phyloP scores from a whole-genome alignment of 2,113 vertebrate genomes.

The Oceanodroma tethys region DNA sequence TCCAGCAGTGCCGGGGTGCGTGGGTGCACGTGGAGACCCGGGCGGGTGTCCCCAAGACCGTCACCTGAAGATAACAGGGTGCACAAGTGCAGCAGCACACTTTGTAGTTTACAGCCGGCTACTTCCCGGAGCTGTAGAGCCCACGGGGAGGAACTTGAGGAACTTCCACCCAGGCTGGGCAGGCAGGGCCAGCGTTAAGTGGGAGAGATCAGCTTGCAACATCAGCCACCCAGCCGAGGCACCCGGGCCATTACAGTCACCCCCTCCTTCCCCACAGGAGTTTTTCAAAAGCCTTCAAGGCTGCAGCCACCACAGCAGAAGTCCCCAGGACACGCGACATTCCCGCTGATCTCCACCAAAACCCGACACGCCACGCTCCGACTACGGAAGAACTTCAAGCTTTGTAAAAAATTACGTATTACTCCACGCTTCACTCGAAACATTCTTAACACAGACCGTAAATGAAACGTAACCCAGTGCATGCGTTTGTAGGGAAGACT shows the following conservation, averaged over 20 bases:
- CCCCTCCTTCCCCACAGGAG: not conserved
- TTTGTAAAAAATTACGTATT: not conserved
- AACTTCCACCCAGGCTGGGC: not conserved
- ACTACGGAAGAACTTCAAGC: not conserved
- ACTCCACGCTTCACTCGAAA: not conserved
- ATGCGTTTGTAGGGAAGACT: not conserved
- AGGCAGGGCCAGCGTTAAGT: not conserved
- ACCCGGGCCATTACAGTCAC: not conserved
- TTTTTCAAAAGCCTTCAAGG: not conserved
- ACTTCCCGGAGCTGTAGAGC: not conserved
- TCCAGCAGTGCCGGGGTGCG: not conserved
- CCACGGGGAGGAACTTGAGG: fast-evolving
- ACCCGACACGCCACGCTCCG: fast-evolving
- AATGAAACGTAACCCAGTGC: not conserved
- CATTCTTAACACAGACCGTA: not conserved
- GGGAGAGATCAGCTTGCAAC: not conserved
- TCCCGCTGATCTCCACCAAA: not conserved
- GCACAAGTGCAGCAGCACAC: not conserved
- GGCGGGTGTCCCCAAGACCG: fast-evolving
- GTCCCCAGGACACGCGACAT: not conserved
- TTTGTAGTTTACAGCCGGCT: not conserved
- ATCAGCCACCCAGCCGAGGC: fast-evolving
- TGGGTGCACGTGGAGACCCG: fast-evolving
- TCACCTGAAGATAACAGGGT: not conserved
- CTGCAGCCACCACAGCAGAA: not conserved